Evolutionary conservation across 2,797 vertebrate species (phyloP), one percentile per base, ranked within the genome.

Genomic region (Clamator glandarius): DNA sequence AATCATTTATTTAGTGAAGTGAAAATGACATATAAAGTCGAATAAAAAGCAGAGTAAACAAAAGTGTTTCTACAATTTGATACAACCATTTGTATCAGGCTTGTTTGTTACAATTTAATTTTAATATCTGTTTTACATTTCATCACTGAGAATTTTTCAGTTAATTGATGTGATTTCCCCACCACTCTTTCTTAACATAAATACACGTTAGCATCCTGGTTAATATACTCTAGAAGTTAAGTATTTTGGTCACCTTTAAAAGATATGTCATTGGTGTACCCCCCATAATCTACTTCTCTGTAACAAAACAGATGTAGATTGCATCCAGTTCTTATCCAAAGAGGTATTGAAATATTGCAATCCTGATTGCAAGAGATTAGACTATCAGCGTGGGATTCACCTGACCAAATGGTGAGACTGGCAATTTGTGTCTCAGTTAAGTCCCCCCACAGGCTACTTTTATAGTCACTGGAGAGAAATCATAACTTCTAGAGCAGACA

Each of bases 141-240:
- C 2, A 18, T 33, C 72, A 19, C 18, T 46, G 44, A 79, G 35
- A 58, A 5, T 3, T 62, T 69, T 80, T 64, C 46, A 42, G 7
- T 10, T 41, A 44, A 31, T 44, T 50, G 16, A 19, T 82, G 28
- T 7, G 6, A 61, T 70, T 87, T 77, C 15, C 41, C 29, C 29
- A 70, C 5, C 42, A 14, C 0, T 13, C 8, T 84, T 61, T 83
- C 23, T 70, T 31, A 54, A 54, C 8, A 15, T 6, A 77, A 70
- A 26, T 42, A 16, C 15, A 28, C 0, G 0, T 55, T 69, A 48
- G 6, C 11, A 28, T 46, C 11, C 33, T 36, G 5, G 42, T 28
- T 11, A 41, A 21, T 33, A 44, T 15, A 39, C 5, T 48, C 13
- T 28, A 25, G 16, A 39, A 29, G 5, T 13, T 9, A 28, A 51